phyloP scores from a whole-genome alignment of 2,888 invertebrate species.

The Aphodius sticticus region DNA sequence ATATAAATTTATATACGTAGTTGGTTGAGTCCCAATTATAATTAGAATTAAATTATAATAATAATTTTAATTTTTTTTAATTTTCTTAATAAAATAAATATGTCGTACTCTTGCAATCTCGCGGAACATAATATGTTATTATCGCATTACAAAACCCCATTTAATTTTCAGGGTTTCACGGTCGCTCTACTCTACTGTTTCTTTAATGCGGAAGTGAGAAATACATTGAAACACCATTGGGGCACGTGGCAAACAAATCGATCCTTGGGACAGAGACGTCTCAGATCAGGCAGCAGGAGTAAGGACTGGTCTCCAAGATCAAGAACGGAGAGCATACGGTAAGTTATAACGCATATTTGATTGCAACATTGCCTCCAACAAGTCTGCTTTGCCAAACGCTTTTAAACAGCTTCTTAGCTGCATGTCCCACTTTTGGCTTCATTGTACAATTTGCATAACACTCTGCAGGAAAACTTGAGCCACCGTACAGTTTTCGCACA shows the following conservation, averaged over 20 bases:
- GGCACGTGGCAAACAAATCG: conserved; percentile 79
- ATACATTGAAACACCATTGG: conserved; percentile 83
- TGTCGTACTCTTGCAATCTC: too few species aligned
- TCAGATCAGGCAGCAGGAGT: conserved; percentile 75
- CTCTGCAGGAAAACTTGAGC: not conserved
- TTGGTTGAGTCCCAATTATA: too few species aligned
- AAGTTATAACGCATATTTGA: conserved; percentile 49
- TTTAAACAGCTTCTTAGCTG: conserved; percentile 9
- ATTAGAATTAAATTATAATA: too few species aligned
- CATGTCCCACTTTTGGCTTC: not conserved
- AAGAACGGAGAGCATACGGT: conserved; percentile 85
- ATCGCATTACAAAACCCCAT: not conserved
- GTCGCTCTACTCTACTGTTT: conserved; percentile 94
- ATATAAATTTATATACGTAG: too few species aligned
- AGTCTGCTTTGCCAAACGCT: conserved; percentile 19
- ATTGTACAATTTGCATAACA: not conserved
- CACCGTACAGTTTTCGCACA: not conserved
- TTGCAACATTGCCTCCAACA: conserved; percentile 4
- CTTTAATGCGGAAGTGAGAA: conserved; percentile 90
- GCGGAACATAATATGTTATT: too few species aligned
- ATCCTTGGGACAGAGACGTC: conserved; percentile 67
- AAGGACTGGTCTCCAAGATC: conserved; percentile 86
- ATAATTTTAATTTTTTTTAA: too few species aligned
- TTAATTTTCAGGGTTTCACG: conserved; percentile 77
- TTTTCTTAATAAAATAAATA: too few species aligned